A percentile compares a stretch with the other conserved stretches of the same genome.
These are phyloP conservation scores for Cheilosia scutellata DNA, from an alignment of 2,888 invertebrate species.

Conservation along the genomic window DNA sequence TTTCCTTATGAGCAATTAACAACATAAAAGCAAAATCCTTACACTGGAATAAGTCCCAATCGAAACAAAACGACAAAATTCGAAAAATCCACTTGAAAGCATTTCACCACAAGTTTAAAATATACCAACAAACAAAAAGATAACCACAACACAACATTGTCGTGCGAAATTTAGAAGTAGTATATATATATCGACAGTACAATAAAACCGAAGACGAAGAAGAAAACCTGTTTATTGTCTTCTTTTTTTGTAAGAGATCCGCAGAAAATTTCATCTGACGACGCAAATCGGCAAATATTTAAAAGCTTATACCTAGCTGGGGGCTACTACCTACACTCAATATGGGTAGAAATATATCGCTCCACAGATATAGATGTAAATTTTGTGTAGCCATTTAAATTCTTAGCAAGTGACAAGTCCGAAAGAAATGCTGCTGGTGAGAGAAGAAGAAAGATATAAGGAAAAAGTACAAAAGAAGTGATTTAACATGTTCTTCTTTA, in stretches of 20 bases:
- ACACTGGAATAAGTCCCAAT: background rate
- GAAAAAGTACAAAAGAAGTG: conserved; percentile 27
- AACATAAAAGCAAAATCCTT: background rate
- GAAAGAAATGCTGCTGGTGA: conserved; percentile 15
- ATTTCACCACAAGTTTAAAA: conserved; percentile 58
- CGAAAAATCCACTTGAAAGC: conserved; percentile 57
- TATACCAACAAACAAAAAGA: background rate
- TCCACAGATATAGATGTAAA: background rate
- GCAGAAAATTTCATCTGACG: conserved; percentile 68
- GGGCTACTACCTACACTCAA: conserved; percentile 16
- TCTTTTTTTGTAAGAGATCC: conserved; percentile 38
- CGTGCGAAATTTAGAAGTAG: conserved; percentile 53
- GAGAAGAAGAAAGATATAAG: conserved; percentile 15
- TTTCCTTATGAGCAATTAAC: conserved; percentile 12
- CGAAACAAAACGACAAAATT: background rate
- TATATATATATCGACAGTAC: conserved; percentile 16
- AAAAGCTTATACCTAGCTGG: conserved; percentile 6
- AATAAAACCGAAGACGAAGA: conserved; percentile 27
- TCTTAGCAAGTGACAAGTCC: conserved; percentile 63
- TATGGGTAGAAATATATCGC: background rate
- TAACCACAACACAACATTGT: conserved; percentile 20
- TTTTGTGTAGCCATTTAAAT: conserved; percentile 57
- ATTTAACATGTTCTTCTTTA: background rate
- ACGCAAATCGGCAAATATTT: conserved; percentile 37
- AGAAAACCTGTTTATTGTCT: conserved; percentile 59